A percentile compares a stretch with the other conserved stretches of the same genome.
These are phyloP conservation scores for Agapetus fuscipes DNA, from an alignment of 2,888 invertebrate genomes.

Conservation along the genomic window DNA sequence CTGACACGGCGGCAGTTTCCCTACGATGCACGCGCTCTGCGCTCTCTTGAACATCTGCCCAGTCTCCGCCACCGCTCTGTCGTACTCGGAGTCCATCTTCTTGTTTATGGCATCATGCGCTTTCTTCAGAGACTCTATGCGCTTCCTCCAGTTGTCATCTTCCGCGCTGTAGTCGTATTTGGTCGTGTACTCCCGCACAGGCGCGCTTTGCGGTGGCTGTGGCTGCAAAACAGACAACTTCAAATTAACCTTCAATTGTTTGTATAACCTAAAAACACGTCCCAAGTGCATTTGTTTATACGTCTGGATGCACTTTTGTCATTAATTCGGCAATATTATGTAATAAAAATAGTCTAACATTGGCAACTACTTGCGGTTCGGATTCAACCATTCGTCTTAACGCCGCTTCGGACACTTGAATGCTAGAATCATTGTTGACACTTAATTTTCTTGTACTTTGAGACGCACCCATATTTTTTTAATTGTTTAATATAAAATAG, in stretches of 20 bases:
- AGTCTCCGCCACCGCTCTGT: slow-evolving; percentile 17
- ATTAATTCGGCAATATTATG: slow-evolving; percentile 9
- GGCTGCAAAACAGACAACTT: no score
- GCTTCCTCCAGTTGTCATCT: slow-evolving; percentile 19
- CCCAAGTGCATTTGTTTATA: no score
- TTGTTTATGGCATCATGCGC: slow-evolving; percentile 16
- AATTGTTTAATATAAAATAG: no score
- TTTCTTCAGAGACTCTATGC: slow-evolving; percentile 16
- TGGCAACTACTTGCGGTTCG: no score
- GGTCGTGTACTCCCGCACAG: not conserved
- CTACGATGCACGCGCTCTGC: slow-evolving; percentile 10
- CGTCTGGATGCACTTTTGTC: no score
- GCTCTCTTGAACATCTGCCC: slow-evolving; percentile 18
- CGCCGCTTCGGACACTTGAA: slow-evolving; percentile 16
- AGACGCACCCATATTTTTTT: slow-evolving; percentile 13
- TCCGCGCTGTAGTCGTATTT: slow-evolving; percentile 10
- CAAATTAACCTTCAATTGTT: no score
- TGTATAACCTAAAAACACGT: no score
- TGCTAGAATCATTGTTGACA: slow-evolving; percentile 14
- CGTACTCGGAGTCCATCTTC: slow-evolving; percentile 19
- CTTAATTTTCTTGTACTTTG: slow-evolving; percentile 15
- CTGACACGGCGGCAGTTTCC: slow-evolving; percentile 19
- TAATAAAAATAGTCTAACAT: slow-evolving; percentile 15
- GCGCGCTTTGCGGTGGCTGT: not conserved
- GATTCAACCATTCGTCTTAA: slow-evolving; percentile 11